Percentiles rank a stretch among this genome's conserved stretches.
These are phyloP conservation scores for Xyrichtys novacula DNA, from an alignment of 2,797 vertebrate genomes.

Conservation along the genomic window DNA sequence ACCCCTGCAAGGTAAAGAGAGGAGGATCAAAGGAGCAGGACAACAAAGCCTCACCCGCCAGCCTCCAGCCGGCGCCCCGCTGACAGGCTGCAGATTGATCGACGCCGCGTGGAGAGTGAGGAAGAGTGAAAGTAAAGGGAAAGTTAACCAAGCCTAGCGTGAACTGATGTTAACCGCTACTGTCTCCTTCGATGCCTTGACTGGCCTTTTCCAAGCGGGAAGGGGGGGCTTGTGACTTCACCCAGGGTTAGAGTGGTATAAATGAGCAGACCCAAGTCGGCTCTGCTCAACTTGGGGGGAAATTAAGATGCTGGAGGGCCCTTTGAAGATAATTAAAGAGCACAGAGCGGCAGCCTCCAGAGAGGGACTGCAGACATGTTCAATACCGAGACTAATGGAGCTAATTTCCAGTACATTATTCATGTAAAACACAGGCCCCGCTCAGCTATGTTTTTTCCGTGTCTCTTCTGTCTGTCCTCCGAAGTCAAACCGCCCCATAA, in stretches of 20 bases:
- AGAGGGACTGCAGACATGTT: conserved; percentile 81
- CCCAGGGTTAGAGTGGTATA: conserved; percentile 68
- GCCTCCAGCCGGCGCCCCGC: conserved; percentile 63
- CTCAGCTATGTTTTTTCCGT: conserved; percentile 66
- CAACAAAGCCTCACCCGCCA: conserved; percentile 78
- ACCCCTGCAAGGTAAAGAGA: conserved; percentile 63
- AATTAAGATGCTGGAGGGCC: conserved; percentile 84
- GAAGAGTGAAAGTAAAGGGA: conserved; percentile 39
- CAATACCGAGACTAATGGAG: conserved; percentile 86
- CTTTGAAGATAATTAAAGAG: conserved; percentile 87
- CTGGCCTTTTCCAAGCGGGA: conserved; percentile 41
- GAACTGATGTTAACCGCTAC: conserved; percentile 53
- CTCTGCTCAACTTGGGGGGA: conserved; percentile 76
- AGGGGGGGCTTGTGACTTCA: conserved; percentile 58
- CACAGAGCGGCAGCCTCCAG: conserved; percentile 83
- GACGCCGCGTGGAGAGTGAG: conserved; percentile 53
- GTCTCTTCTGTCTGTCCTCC: conserved; percentile 51
- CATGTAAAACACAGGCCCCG: conserved; percentile 82
- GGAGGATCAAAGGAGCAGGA: conserved; percentile 79
- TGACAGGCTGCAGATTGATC: conserved; percentile 70
- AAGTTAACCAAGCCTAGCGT: conserved; percentile 61
- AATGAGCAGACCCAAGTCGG: conserved; percentile 77
- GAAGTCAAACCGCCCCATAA: conserved; percentile 24
- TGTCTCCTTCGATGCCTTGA: conserved; percentile 32
- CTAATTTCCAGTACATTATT: conserved; percentile 86